Evolutionary conservation across 2,113 vertebrate species (phyloP), one percentile per base, ranked within the genome.

Genomic region (Clinocottus analis): DNA sequence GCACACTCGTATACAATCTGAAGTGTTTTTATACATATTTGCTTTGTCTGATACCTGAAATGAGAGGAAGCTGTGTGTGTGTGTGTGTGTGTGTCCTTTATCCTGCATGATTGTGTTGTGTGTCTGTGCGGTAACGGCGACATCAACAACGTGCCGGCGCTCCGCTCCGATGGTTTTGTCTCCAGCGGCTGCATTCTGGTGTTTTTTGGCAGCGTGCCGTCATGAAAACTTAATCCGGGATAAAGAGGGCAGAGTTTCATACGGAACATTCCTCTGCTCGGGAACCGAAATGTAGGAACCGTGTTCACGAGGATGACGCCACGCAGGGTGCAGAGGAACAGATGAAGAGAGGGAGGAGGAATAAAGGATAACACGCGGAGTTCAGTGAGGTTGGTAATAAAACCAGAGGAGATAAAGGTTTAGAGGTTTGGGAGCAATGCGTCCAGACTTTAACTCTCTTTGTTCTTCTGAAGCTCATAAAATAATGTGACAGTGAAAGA

Each of bases 191-290:
- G 73, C 69, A 77, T 85, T 79, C 84, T 58, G 61, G 41, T 72
- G 33, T 82, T 86, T 82, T 86, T 81, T 85, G 85, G 86, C 84
- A 33, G 9, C 1, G 25, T n/a, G 83, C 72, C 89, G 53, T 64
- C 2, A 10, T 72, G 69, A 72, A 80, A 43, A 47, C 76, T 83
- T 81, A 89, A 83, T 84, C 87, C 29, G 14, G 77, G 83, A 88
- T 85, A 66, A 90, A 77, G 29, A 41, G 72, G 82, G 67, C 75
- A 64, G 60, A 64, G 63, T 83, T 87, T 79, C 37, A 80, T 64
- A 17, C 59, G 58, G 72, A 84, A 65, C 78, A 78, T 82, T 79
- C 61, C 69, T 79, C 35, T 47, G 63, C 43, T 66, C 53, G 58
- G 61, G 56, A 65, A 72, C 37, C 64, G 64, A 71, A 84, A 74